phyloP scores from a whole-genome alignment of 2,888 invertebrate genomes.

The Drosophila anceps region DNA sequence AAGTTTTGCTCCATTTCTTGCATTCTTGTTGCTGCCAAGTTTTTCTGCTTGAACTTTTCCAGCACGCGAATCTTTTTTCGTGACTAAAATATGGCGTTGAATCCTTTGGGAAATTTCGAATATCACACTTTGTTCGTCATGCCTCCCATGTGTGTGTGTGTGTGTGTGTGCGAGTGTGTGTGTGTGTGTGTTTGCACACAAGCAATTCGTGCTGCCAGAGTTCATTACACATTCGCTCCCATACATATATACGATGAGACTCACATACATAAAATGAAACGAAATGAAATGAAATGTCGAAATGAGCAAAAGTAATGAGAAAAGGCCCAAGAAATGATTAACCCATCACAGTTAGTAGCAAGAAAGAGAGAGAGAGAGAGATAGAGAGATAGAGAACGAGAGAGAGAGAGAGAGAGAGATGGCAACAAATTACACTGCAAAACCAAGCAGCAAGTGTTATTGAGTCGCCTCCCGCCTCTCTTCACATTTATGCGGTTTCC shows the following conservation, averaged over 20 bases:
- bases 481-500: constrained; percentile 17
- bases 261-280: constrained; percentile 49
- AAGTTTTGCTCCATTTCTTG: constrained; percentile 31
- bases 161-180: constrained; percentile 36
- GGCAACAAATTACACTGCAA: constrained; percentile 5
- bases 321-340: constrained; percentile 66
- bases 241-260: constrained; percentile 1
- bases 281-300: constrained; percentile 64
- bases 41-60: constrained; percentile 52
- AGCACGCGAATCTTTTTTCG: constrained; percentile 72
- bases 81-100: constrained; percentile 79
- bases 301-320: constrained; percentile 81
- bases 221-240: constrained; percentile 71
- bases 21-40: constrained; percentile 38
- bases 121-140: constrained; percentile 79
- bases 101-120: constrained; percentile 81
- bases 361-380: constrained; percentile 1
- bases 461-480: background rate
- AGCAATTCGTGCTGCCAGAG: constrained; percentile 59
- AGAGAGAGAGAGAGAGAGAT: background rate
- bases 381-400: too few relatives aligned
- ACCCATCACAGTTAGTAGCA: constrained; percentile 46
- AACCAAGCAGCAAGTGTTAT: constrained; percentile 10
- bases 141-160: constrained; percentile 39
- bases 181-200: constrained; percentile 43